Evolutionary conservation across 1,140 invertebrate genomes (phyloP), one percentile per base, ranked within the genome.

Genomic region (Aphidius ervi): DNA sequence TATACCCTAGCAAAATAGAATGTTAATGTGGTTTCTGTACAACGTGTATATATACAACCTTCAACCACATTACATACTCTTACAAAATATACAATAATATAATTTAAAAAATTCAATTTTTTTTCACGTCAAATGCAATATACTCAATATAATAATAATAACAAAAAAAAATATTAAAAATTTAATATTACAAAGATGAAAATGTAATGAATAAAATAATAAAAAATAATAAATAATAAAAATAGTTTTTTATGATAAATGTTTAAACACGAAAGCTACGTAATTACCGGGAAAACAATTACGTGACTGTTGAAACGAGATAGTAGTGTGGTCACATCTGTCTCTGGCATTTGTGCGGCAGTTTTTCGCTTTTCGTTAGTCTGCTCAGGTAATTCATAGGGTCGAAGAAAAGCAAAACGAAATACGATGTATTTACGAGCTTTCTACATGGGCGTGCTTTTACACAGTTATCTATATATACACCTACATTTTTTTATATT

Each of bases 1-100:
- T 58, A 57, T 60, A 54, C 52, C 43, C 65, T 54, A 58, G 50
- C 56, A 16, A 61, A 64, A 64, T 64, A 63, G 62, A 66, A 66
- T 66, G 65, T 63, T 66, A 62, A 64, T 61, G 63, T 53, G 56
- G 58, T 61, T 55, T 55, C 37, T 55, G 58, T 63, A 49, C 37
- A 52, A 37, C 55, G 40, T 46, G 39, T 42, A 40, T 53, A 53
- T 53, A 53, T 10, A 23, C 47, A 43, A 49, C 37, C 56, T 31
- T 40, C 45, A 40, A 58, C 46, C 56, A 16, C 56, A 58, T 23
- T 58, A 48, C 46, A 20, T 48, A 20, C 5, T 48, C 8, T 20
- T 48, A 48, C 46, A 48, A 48, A 48, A n/a, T 48, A 16, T 48
- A 48, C 46, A 48, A 31, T 31, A 31, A 31, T 31, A 4, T 3